These are phyloP conservation scores for Bradypodion pumilum DNA, from an alignment of 2,797 vertebrate genomes.

Conservation along the genomic window DNA sequence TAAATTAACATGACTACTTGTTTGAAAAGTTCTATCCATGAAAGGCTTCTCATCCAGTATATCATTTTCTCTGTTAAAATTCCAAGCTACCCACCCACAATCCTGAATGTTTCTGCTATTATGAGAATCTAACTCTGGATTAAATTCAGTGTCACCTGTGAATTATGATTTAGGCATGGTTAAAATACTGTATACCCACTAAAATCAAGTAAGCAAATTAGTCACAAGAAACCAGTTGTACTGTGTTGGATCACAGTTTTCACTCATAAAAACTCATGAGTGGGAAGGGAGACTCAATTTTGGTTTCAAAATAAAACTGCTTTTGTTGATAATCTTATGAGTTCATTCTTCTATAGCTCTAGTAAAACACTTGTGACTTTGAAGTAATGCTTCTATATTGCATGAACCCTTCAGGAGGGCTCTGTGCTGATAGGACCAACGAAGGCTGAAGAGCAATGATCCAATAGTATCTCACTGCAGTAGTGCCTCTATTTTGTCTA, in stretches of 20 bases:
- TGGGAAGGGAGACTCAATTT: not conserved
- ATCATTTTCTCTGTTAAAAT: not conserved
- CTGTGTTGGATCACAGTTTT: not conserved
- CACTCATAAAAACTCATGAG: not conserved
- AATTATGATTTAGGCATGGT: not conserved
- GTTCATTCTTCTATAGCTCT: conserved; percentile 24
- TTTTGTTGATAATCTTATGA: conserved; percentile 38
- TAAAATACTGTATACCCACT: not conserved
- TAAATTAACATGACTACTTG: too few relatives aligned
- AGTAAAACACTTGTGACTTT: not conserved
- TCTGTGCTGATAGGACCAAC: not conserved
- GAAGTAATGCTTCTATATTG: conserved; percentile 1
- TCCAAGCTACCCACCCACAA: too few relatives aligned
- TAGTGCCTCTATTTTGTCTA: not conserved
- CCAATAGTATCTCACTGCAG: not conserved
- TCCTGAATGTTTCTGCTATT: not conserved
- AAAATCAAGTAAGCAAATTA: not conserved
- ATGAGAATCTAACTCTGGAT: not conserved
- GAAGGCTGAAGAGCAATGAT: not conserved
- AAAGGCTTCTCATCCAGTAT: not conserved
- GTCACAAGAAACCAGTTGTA: not conserved
- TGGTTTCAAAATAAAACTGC: not conserved
- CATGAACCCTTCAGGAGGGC: not conserved
- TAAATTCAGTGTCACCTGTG: not conserved
- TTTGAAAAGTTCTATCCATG: not conserved